Percentiles rank a stretch among this genome's conserved stretches.
These are phyloP conservation scores for Euplexia lucipara DNA, from an alignment of 2,888 invertebrate species.

Conservation along the genomic window DNA sequence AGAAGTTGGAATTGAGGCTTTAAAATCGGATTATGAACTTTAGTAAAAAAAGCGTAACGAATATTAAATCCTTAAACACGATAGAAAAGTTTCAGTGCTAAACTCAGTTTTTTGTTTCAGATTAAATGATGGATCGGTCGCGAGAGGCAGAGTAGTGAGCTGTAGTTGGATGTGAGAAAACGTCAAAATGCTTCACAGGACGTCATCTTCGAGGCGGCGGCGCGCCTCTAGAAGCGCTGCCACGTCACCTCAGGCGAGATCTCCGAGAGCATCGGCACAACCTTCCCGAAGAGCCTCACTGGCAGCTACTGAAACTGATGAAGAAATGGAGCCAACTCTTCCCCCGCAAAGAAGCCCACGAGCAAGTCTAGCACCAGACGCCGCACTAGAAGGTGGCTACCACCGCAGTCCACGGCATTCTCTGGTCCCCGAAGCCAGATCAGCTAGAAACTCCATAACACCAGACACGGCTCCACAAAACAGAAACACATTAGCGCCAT, in stretches of 20 bases:
- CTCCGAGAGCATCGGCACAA: slow-evolving; percentile 87
- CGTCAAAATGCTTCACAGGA: slow-evolving; percentile 92
- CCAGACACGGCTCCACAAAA: slow-evolving; percentile 91
- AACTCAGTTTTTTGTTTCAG: slow-evolving; percentile 66
- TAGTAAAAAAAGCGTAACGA: slow-evolving; percentile 53
- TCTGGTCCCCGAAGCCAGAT: slow-evolving; percentile 89
- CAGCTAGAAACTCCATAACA: slow-evolving; percentile 92
- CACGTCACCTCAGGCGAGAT: slow-evolving; percentile 91
- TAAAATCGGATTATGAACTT: slow-evolving; percentile 69
- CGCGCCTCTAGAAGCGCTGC: slow-evolving; percentile 93
- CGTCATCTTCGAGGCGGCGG: slow-evolving; percentile 92
- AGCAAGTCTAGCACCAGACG: slow-evolving; percentile 91
- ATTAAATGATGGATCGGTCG: slow-evolving; percentile 46
- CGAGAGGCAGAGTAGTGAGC: slow-evolving; percentile 20
- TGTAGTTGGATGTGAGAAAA: slow-evolving; percentile 21
- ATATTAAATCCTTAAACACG: slow-evolving; percentile 44
- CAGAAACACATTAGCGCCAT: slow-evolving; percentile 90
- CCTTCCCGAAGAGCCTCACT: slow-evolving; percentile 90
- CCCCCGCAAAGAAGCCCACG: slow-evolving; percentile 88
- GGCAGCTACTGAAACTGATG: slow-evolving; percentile 92
- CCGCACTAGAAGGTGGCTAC: slow-evolving; percentile 83
- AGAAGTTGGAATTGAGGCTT: slow-evolving; percentile 73
- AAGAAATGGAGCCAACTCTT: slow-evolving; percentile 87
- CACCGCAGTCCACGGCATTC: slow-evolving; percentile 91
- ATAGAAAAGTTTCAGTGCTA: slow-evolving; percentile 21